Base-by-base conservation (phyloP, 2,888 invertebrate genomes). In the Elysia crispata region DNA sequence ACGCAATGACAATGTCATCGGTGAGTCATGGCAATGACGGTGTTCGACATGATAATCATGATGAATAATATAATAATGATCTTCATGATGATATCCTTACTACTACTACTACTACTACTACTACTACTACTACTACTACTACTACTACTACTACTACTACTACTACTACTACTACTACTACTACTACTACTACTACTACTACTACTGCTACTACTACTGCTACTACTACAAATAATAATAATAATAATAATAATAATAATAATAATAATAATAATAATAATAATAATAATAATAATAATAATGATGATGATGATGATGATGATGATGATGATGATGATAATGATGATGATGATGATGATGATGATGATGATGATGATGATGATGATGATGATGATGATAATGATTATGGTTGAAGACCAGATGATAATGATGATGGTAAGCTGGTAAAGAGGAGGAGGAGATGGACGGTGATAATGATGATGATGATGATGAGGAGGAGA, bases 81-180 rank as follows among this genome's bases (percentile, higher is more conserved):
- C 20, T 15, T 13, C 6, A 23, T 15, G 13, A 54, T 54, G 23
- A 30, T 6, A 31, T 20, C 60, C 75, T 75, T 31, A n/a, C n/a
- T n/a, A n/a, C n/a, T 72, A 3, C 49, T 72, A 30, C 70, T 70
- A 70, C 70, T 70, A 70, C 70, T 70, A 70, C 70, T 70, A 70
- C 70, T 70, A 70, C 70, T 70, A 70, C 70, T 70, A 70, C 70
- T 70, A 70, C 70, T 70, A 70, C 70, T 70, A 70, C 70, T 70
- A 70, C 70, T 70, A 70, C 70, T 70, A 70, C 70, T 70, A 70
- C 70, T 70, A 70, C 70, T 70, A 70, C 70, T 70, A 70, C 70
- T 70, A 70, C 70, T 70, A 70, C 70, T 70, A 33, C 70, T 70
- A 33, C 70, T 70, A 70, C 70, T 70, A 70, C 70, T 70, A 70